Evolutionary conservation across 2,797 vertebrate species (phyloP), one percentile per base, ranked within the genome.

Genomic region (Molossus molossus): DNA sequence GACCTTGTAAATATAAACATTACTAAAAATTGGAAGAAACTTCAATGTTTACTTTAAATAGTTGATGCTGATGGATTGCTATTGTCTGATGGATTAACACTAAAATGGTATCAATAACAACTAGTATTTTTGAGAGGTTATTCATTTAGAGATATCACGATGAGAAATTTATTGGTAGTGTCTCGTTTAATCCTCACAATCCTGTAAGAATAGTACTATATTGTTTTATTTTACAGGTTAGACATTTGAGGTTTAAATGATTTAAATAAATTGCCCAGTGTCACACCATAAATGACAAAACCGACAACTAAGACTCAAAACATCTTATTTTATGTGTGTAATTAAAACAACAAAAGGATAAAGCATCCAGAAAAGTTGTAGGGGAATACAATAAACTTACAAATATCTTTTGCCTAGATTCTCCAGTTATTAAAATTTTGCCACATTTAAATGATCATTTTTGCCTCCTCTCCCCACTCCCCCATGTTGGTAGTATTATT

Each of bases 321-420:
- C 88, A 10, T 21, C 62, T 84, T 21, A 93, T 64, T 91, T 79
- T 48, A 58, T 50, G 23, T 79, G 64, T 58, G 15, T 57, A 82
- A 29, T 82, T 87, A 91, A 9, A 25, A 40, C 48, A 50, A 33
- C 33, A n/a, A 69, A 55, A 55, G 69, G 50, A 81, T 40, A 33
- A 87, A 33, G 13, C 6, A 11, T 58, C 81, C 4, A 65, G 18
- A 77, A 64, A 62, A 76, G 4, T 50, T 87, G 3, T 67, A 65
- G 89, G n/a, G 21, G 8, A 79, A 79, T 48, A 5, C 6, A 73
- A 60, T 13, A 89, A 80, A 45, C 23, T 69, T 23, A 20, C 15
- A 87, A 82, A 50, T 60, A 80, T 14, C 5, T 91, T 90, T 85
- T 14, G 80, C 33, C 13, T 86, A 91, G 40, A 50, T n/a, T 80